These are phyloP conservation scores for Tympanuchus pallidicinctus DNA, from an alignment of 2,113 vertebrate genomes.

Conservation along the genomic window DNA sequence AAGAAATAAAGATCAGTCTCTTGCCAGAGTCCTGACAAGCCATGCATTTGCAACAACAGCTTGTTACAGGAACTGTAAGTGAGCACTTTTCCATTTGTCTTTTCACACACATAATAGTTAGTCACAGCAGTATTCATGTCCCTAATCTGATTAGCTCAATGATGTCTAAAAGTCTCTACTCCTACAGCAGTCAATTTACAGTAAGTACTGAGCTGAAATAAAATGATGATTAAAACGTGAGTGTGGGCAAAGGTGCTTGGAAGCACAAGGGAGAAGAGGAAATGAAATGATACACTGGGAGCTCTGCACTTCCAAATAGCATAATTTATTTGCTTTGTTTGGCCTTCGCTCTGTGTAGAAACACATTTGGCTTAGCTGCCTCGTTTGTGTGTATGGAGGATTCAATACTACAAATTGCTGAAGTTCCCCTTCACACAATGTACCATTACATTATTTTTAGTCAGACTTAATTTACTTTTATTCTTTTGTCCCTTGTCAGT, in stretches of 20 bases:
- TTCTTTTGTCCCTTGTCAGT: background rate
- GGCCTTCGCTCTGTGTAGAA: background rate
- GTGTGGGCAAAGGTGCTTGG: background rate
- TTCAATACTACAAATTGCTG: background rate
- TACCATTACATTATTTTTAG: background rate
- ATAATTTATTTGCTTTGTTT: constrained; percentile 23
- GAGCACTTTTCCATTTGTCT: constrained; percentile 63
- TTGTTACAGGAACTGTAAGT: background rate
- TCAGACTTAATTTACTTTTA: no score
- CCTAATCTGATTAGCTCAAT: constrained; percentile 70
- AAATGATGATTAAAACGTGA: constrained; percentile 59
- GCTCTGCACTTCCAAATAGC: background rate
- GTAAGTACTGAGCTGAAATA: constrained; percentile 43
- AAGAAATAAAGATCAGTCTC: background rate
- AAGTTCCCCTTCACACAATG: background rate
- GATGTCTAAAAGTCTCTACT: constrained; percentile 59
- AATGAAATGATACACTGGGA: constrained; percentile 22
- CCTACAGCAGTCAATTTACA: constrained; percentile 56
- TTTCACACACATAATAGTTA: constrained; percentile 30
- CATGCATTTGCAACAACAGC: background rate
- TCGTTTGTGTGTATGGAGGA: background rate
- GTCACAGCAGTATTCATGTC: constrained; percentile 8
- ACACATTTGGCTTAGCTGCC: background rate
- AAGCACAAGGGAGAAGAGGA: constrained; percentile 32
- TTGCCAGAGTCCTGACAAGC: background rate